Base-by-base conservation (phyloP, 2,888 invertebrate genomes). In the Cephus pygmeus region DNA sequence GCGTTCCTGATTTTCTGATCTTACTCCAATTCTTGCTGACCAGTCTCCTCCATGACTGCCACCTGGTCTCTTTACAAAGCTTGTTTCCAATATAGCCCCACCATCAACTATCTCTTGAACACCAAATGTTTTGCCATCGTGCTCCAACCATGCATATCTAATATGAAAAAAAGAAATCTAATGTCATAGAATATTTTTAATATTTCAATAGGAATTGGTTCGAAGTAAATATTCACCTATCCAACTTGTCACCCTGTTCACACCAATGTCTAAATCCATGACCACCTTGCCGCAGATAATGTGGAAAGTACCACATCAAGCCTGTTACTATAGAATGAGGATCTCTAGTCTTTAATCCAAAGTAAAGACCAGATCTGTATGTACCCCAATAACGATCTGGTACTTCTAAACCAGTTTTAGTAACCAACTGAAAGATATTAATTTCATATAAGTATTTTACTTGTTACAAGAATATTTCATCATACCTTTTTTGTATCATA, bases 231-330 rank as follows among this genome's bases (percentile, higher is more conserved):
- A 56, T 2, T 56, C 94, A 96, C 71, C 95, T 94, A 6, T 95
- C 93, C 71, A 98, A 91, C 84, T 95, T 94, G 88, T 98, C 98
- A 36, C 95, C 94, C 90, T 98, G 97, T 79, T 98, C 96, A 90
- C 98, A 99, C 97, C 97, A 97, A 90, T 99, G 98, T 82, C 98
- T 95, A 88, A 82, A 91, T 0, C 97, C 97, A 82, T 96, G 95
- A 82, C 96, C 96, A 56, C 94, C 94, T 1, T 94, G 93, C 0
- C 93, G 92, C 35, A 95, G 88, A 83, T 94, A 92, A 3, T 93
- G 93, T 0, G 96, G 96, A 82, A 96, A 95, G 89, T 99, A 98
- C 99, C 99, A 99, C 98, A 99, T 98, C 34, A 99, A 92, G 0
- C 99, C 99, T 87, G 97, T 96, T 0, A 98, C 95, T 1, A 98